Conservation (phyloP, 2,888 invertebrate genomes). For the Fissipunctia ypsillon region DNA sequence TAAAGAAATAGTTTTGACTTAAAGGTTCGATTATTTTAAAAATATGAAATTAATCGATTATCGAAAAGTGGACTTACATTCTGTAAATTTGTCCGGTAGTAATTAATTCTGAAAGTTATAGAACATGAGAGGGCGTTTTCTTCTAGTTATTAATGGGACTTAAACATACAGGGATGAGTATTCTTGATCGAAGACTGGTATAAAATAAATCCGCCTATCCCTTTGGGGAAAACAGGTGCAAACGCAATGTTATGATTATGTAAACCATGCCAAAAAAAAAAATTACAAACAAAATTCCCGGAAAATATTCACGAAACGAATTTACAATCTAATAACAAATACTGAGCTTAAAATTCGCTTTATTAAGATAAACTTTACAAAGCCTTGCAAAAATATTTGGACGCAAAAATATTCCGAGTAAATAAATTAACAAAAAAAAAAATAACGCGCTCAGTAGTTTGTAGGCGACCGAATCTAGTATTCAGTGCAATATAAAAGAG, state of each 20-base stretch:
- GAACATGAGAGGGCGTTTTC: background rate
- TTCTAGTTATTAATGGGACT: too few species aligned
- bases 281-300: background rate
- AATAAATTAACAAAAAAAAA: constrained; percentile 73
- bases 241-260: too few species aligned
- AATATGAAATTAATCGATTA: background rate
- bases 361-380: constrained; percentile 58
- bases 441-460: constrained; percentile 64
- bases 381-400: constrained; percentile 61
- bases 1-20: constrained; percentile 23
- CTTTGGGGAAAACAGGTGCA: background rate
- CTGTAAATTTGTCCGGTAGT: background rate
- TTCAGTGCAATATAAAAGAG: constrained; percentile 81
- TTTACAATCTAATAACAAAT: constrained; percentile 39
- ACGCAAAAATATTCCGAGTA: constrained; percentile 57
- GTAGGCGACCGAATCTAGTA: constrained; percentile 79
- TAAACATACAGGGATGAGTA: background rate
- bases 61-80: background rate
- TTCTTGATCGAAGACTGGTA: background rate
- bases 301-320: constrained; percentile 10
- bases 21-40: background rate
- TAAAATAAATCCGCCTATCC: background rate
- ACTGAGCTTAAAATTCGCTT: constrained; percentile 7
- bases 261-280: too few species aligned
- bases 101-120: background rate